Base-by-base conservation (phyloP, 2,113 vertebrate species). In the Trichomycterus rosablanca region DNA sequence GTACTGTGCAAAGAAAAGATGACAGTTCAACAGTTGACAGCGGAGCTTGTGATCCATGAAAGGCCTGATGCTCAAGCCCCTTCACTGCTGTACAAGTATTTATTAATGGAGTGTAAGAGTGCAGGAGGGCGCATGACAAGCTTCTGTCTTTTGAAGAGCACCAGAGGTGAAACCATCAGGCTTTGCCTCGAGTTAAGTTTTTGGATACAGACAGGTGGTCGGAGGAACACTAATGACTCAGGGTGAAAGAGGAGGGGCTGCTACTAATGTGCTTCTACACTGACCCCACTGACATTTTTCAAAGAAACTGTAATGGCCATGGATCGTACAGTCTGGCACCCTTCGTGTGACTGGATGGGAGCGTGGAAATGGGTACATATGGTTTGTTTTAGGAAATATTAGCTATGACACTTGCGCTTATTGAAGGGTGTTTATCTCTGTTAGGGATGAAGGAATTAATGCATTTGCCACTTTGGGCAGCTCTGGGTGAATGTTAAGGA, bases 241-340 rank as follows among this genome's bases (percentile, higher is more conserved):
- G 14, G 50, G 53, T 58, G 51, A 56, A 69, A 66, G 48, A 49
- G 50, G 35, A 30, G 26, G 30, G 49, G 39, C 48, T 15, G 19
- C 46, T n/a, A 23, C 12, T 7, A n/a, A n/a, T n/a, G n/a, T n/a
- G n/a, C 54, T 70, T 71, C 73, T 67, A 60, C 46, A 67, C 66
- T 79, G 74, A 77, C 68, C 76, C 63, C 62, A 50, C 18, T 66
- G 68, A 61, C 43, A 28, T 61, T 50, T 66, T 66, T 71, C 50
- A 66, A 59, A 65, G 34, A n/a, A 49, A 32, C n/a, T 5, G 42
- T 50, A 22, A 19, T 42, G 26, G 59, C 40, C 55, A 26, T 9
- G 18, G 55, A 15, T 49, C 34, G 53, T 2, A 20, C 55, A 23
- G 26, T 49, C 56, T 11, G 19, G 9, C 32, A 28, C 12, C 39